Base-by-base conservation (phyloP, 2,888 invertebrate genomes). In the Protophormia terraenovae region DNA sequence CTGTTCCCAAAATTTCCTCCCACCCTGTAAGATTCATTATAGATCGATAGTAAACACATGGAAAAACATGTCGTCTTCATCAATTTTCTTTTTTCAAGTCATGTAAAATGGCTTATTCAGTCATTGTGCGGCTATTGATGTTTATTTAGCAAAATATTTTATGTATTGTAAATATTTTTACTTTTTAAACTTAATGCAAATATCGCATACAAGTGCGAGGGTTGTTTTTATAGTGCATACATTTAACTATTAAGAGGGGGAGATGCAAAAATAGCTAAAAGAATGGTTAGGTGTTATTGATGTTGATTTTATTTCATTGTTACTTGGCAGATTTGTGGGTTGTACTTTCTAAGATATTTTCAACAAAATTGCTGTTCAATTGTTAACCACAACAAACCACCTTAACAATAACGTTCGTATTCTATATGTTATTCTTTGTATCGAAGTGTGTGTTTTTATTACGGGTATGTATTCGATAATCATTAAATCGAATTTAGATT, bases 321-420 rank as follows among this genome's bases (percentile, higher is more conserved):
- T 85, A 84, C 47, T 27, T 47, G 35, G 32, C 45, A 87, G 89
- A 89, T 90, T 90, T 90, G 90, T 90, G 90, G 90, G 89, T 88
- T 90, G 89, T 87, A 73, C 86, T 66, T 78, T 73, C 67, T 27
- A 27, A 35, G 55, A 38, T 38, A 35, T 64, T 38, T 19, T 24
- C 72, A 7, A 53, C 6, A 55, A 64, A 76, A 69, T 64, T 75
- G 66, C 47, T 77, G 86, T 86, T 82, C 50, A 83, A 87, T 83
- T 86, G 76, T 82, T 77, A 78, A 29, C 81, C 86, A 87, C 86
- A 88, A 88, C 83, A 88, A 88, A 87, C 87, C 88, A 88, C 87
- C 88, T 88, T 83, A 80, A 72, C 85, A 76, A 86, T 87, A 87
- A n/a, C n/a, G n/a, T 79, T 22, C 1, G 12, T 29, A 5, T 32